These are phyloP conservation scores for Acrobasis repandana DNA, from an alignment of 2,888 invertebrate genomes.

Conservation along the genomic window DNA sequence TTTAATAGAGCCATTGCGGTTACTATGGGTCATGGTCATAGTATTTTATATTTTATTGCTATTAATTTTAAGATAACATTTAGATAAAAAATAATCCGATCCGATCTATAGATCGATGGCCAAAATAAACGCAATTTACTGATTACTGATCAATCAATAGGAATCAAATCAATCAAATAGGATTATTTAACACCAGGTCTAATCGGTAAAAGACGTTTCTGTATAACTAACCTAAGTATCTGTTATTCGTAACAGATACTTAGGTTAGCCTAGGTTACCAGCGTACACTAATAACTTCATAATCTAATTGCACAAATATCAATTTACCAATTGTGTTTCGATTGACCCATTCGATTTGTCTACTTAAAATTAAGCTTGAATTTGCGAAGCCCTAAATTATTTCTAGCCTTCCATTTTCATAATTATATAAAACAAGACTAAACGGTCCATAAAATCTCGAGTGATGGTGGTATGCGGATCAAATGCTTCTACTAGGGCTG, in stretches of 20 bases:
- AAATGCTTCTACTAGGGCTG: slow-evolving; percentile 25
- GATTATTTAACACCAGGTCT: neutral
- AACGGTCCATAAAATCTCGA: slow-evolving; percentile 29
- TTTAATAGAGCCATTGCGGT: too few relatives aligned
- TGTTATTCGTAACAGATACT: too few relatives aligned
- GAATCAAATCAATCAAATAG: neutral
- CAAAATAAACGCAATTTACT: too few relatives aligned
- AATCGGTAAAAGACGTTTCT: too few relatives aligned
- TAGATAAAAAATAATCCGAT: too few relatives aligned
- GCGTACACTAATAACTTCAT: slow-evolving; percentile 12
- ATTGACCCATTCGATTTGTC: slow-evolving; percentile 12
- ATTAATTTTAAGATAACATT: too few relatives aligned
- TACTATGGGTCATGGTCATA: too few relatives aligned
- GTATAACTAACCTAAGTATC: too few relatives aligned
- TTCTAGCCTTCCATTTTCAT: slow-evolving; percentile 24
- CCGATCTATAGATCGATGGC: too few relatives aligned
- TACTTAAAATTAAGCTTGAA: slow-evolving; percentile 16
- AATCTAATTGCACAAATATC: neutral
- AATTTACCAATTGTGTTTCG: slow-evolving; percentile 6
- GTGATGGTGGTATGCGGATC: slow-evolving; percentile 32
- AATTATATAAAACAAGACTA: slow-evolving; percentile 24
- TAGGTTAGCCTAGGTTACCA: neutral
- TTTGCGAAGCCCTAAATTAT: slow-evolving; percentile 8
- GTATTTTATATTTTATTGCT: too few relatives aligned
- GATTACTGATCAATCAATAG: too few relatives aligned